Evolutionary conservation across 2,113 vertebrate species (phyloP).

Genomic region (Gadus chalcogrammus): DNA sequence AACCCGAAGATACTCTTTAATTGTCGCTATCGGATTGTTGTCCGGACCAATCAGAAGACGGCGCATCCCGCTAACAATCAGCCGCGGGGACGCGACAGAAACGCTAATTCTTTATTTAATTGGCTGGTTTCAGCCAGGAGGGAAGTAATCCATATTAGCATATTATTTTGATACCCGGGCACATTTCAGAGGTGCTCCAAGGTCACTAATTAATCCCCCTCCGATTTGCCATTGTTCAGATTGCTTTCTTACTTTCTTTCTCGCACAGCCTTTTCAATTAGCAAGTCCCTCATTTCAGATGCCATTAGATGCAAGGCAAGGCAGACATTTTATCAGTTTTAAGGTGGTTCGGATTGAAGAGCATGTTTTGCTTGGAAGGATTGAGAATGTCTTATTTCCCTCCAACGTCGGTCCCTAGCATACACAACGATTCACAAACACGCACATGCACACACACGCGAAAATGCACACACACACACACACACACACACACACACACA

Average conservation of each 20-base stretch:
- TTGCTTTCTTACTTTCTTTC: constrained; percentile 38
- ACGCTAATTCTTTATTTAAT: constrained; percentile 66
- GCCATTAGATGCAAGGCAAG: constrained; percentile 12
- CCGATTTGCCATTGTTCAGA: constrained; percentile 21
- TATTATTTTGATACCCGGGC: constrained; percentile 35
- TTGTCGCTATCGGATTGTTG: constrained; percentile 43
- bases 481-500: too few species aligned
- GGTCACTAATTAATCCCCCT: constrained; percentile 27
- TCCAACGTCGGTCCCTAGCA: too few species aligned
- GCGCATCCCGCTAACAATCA: constrained; percentile 45
- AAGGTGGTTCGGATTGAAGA: too few species aligned
- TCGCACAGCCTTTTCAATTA: constrained; percentile 30
- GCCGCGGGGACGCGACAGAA: constrained; percentile 19
- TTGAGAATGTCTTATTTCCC: too few species aligned
- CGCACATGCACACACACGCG: too few species aligned
- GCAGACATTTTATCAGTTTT: background rate
- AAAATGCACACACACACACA: too few species aligned
- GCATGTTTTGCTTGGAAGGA: too few species aligned
- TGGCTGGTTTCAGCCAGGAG: constrained; percentile 46
- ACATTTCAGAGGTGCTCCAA: constrained; percentile 41
- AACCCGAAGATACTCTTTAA: constrained; percentile 48
- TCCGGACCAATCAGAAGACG: constrained; percentile 44
- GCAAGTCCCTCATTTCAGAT: constrained; percentile 37
- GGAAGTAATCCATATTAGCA: constrained; percentile 47
- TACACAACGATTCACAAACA: too few species aligned